Evolutionary conservation across 2,113 vertebrate species (phyloP).

Genomic region (Coturnix japonica): DNA sequence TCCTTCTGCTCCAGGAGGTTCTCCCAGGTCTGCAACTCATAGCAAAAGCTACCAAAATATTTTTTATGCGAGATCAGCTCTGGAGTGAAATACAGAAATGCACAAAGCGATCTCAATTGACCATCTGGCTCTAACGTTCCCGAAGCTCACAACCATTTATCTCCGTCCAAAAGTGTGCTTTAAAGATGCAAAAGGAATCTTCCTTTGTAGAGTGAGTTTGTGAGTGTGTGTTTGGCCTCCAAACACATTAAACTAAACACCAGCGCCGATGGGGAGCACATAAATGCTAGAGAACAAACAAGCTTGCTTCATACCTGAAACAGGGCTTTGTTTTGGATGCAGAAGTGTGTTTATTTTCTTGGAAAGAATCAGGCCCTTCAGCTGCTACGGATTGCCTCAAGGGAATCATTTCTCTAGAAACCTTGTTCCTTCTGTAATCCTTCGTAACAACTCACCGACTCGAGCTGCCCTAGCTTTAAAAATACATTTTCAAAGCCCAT

Average conservation of each 20-base stretch:
- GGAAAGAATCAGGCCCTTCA: constrained; percentile 26
- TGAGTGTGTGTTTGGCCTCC: neutral
- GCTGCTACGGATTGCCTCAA: constrained; percentile 19
- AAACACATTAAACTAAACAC: neutral
- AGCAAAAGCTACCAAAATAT: neutral
- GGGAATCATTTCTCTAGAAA: constrained; percentile 40
- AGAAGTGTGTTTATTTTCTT: constrained; percentile 48
- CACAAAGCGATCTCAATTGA: neutral
- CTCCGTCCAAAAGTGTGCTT: constrained; percentile 39
- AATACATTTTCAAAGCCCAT: constrained; percentile 77
- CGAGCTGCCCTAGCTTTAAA: constrained; percentile 62
- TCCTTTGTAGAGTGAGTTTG: neutral
- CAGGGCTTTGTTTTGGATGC: neutral
- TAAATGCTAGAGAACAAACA: neutral
- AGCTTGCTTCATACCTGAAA: neutral
- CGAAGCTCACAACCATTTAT: neutral
- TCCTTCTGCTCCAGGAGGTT: neutral
- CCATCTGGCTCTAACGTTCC: constrained; percentile 26
- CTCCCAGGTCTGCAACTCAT: neutral
- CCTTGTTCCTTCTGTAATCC: constrained; percentile 51
- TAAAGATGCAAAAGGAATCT: neutral
- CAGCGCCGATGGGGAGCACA: neutral
- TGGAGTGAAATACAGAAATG: neutral
- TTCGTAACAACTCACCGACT: constrained; percentile 37
- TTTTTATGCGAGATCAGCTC: constrained; percentile 34